Conservation (phyloP, 2,888 invertebrate species). For the Eulithis prunata region DNA sequence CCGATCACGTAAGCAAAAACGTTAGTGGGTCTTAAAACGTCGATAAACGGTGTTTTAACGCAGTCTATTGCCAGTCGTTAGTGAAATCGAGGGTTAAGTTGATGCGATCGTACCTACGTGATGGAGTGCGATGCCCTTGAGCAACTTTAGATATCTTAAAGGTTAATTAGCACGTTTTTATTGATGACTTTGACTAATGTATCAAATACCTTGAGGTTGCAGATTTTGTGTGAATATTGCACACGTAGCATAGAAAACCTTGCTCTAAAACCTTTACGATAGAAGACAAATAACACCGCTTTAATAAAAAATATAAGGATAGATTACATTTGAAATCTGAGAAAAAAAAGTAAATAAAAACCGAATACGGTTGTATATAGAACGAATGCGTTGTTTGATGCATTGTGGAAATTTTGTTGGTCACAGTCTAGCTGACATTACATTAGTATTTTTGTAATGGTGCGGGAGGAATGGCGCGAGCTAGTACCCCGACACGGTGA, state of each 20-base stretch:
- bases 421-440: conserved; percentile 32
- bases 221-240: too few relatives aligned
- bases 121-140: conserved; percentile 16
- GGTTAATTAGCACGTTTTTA: not conserved
- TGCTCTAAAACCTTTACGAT: too few relatives aligned
- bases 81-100: conserved; percentile 34
- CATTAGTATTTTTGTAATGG: conserved; percentile 29
- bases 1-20: conserved; percentile 33
- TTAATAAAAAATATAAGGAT: not conserved
- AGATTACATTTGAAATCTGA: not conserved
- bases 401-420: conserved; percentile 33
- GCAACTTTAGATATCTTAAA: conserved; percentile 8
- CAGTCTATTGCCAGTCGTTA: conserved; percentile 30
- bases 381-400: conserved; percentile 5
- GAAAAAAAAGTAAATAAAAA: not conserved
- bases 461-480: too few relatives aligned
- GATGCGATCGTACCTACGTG: conserved; percentile 27
- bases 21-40: conserved; percentile 31
- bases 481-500: too few relatives aligned
- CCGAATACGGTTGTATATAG: not conserved
- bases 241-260: too few relatives aligned
- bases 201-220: too few relatives aligned
- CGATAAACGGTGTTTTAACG: conserved; percentile 33
- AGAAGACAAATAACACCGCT: not conserved
- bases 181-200: too few relatives aligned